Evolutionary conservation across 64 coral and sea anemone species (phyloP).

Genomic region (Montipora capricornis): DNA sequence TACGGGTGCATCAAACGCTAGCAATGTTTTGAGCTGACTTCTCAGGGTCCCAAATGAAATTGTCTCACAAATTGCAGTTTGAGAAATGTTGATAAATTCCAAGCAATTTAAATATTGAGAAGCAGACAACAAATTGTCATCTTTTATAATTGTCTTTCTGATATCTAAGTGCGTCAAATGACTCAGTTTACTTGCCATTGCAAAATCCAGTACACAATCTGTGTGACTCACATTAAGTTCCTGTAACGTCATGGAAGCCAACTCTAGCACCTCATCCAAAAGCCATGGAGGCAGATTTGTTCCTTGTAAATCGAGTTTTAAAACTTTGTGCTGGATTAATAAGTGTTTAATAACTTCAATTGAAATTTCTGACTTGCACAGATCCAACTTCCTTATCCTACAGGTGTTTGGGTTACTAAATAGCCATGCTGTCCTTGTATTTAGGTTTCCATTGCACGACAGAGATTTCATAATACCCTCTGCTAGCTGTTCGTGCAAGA

Average conservation of each 20-base stretch:
- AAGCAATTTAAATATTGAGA: slow-evolving; percentile 44
- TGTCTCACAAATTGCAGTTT: slow-evolving; percentile 59
- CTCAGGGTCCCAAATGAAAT: slow-evolving; percentile 71
- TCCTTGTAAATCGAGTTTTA: slow-evolving; percentile 13
- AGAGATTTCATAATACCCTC: slow-evolving; percentile 66
- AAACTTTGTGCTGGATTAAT: background rate
- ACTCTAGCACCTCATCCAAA: slow-evolving; percentile 3
- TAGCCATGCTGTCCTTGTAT: slow-evolving; percentile 58
- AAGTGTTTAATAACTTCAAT: background rate
- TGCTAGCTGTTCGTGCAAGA: slow-evolving; percentile 82
- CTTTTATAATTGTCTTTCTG: slow-evolving; percentile 60
- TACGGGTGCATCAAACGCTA: slow-evolving; percentile 77
- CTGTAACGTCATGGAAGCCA: slow-evolving; percentile 45
- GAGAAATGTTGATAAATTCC: slow-evolving; percentile 82
- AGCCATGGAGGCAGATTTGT: background rate
- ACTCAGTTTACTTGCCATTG: slow-evolving; percentile 48
- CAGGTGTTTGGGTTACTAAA: slow-evolving; percentile 72
- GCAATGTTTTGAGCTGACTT: slow-evolving; percentile 65
- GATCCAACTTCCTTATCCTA: slow-evolving; percentile 71
- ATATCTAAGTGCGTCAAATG: slow-evolving; percentile 71
- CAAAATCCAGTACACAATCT: slow-evolving; percentile 38
- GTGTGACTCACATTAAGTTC: slow-evolving; percentile 71
- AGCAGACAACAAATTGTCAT: slow-evolving; percentile 51
- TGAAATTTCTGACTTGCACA: slow-evolving; percentile 44
- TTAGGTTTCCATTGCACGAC: slow-evolving; percentile 44